Evolutionary conservation across 2,888 invertebrate species (phyloP).

Genomic region (Trachelus iudaicus): DNA sequence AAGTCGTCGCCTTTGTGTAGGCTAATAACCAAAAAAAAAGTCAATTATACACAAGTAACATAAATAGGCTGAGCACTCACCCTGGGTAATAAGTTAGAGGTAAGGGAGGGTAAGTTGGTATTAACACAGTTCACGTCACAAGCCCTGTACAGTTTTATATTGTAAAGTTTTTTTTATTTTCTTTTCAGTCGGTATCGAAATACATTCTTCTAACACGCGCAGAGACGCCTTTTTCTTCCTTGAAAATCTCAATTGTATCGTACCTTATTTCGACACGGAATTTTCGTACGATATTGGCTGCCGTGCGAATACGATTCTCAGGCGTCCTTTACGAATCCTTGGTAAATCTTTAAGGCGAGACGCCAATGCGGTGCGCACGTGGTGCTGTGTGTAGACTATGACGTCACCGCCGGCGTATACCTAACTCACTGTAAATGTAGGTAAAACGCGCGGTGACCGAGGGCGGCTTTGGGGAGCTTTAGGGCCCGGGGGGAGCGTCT

Average conservation of each 20-base stretch:
- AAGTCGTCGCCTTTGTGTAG: background rate
- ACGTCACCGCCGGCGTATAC: conserved; percentile 29
- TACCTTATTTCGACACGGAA: background rate
- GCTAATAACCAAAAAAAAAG: background rate
- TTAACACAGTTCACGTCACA: background rate
- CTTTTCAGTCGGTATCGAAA: too few species aligned
- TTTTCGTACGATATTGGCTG: background rate
- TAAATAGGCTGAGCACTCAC: background rate
- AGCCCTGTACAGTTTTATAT: background rate
- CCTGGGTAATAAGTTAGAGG: background rate
- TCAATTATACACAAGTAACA: background rate
- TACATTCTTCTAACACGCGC: too few species aligned
- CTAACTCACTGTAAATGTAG: conserved; percentile 31
- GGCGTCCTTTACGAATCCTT: background rate
- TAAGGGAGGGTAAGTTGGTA: background rate
- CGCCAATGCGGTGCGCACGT: conserved; percentile 19
- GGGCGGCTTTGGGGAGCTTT: background rate
- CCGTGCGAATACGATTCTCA: background rate
- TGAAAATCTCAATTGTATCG: background rate
- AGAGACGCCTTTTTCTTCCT: too few species aligned
- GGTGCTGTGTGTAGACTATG: conserved; percentile 18
- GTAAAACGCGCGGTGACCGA: conserved; percentile 12
- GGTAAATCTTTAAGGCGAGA: conserved; percentile 3
- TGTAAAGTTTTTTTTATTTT: too few species aligned
- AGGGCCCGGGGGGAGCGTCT: conserved; percentile 12